Percentiles rank a stretch among this genome's conserved stretches.
These are phyloP conservation scores for Tanytarsus gracilentus DNA, from an alignment of 2,888 invertebrate species.

Conservation along the genomic window DNA sequence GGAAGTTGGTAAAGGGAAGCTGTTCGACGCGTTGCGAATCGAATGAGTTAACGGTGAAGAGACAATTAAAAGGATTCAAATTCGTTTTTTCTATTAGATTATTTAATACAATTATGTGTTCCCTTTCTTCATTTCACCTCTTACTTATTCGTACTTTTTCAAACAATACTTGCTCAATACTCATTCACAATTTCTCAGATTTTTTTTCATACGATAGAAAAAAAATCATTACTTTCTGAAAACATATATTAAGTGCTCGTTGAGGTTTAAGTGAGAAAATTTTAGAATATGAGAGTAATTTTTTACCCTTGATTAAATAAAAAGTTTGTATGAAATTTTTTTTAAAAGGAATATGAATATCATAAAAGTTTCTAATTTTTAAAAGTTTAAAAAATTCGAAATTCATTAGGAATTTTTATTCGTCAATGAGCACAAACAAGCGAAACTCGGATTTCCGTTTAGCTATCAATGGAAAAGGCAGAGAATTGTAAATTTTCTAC, in stretches of 20 bases:
- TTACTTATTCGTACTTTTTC: not conserved
- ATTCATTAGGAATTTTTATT: constrained; percentile 29
- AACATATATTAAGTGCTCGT: too few species aligned
- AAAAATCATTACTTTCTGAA: not conserved
- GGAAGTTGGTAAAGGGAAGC: not conserved
- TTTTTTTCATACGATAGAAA: not conserved
- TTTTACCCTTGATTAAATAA: too few species aligned
- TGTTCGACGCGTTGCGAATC: too few species aligned
- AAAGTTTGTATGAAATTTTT: too few species aligned
- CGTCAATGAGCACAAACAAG: constrained; percentile 28
- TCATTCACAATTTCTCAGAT: not conserved
- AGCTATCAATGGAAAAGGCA: not conserved
- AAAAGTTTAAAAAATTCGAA: too few species aligned
- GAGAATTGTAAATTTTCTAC: too few species aligned
- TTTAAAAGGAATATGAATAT: too few species aligned
- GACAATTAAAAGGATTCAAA: constrained; percentile 29
- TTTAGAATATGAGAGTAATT: too few species aligned
- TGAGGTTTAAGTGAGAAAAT: too few species aligned
- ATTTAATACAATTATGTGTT: constrained; percentile 26
- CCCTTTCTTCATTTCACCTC: not conserved
- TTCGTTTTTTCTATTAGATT: constrained; percentile 24
- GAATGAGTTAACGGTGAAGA: not conserved
- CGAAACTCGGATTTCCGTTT: constrained; percentile 27
- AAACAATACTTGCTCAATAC: not conserved
- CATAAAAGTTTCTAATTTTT: too few species aligned